Percentiles rank a stretch among this genome's conserved stretches.
Evolutionary conservation across 2,113 vertebrate species (phyloP).

Genomic region (Oncorhynchus tshawytscha): DNA sequence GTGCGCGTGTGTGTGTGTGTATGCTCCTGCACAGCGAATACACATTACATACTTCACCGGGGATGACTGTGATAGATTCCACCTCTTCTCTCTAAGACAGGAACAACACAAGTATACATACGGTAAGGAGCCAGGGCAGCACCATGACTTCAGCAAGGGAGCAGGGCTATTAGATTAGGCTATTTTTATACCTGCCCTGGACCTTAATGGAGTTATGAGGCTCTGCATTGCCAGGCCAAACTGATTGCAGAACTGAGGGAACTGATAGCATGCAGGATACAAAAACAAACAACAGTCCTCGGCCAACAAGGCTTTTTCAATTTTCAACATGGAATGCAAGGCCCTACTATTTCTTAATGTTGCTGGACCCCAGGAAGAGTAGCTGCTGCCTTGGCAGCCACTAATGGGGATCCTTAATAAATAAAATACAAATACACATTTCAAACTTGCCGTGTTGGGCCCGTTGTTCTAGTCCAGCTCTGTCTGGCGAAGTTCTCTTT

Average conservation of each 20-base stretch:
- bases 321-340: background rate
- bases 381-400: no score
- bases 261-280: slow-evolving; percentile 23
- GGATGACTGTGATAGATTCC: background rate
- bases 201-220: slow-evolving; percentile 49
- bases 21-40: background rate
- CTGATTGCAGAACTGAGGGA: slow-evolving; percentile 33
- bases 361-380: no score
- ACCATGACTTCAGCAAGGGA: slow-evolving; percentile 13
- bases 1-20: background rate
- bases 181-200: slow-evolving; percentile 51
- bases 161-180: slow-evolving; percentile 47
- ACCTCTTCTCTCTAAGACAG: background rate
- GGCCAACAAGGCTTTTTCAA: background rate
- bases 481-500: no score
- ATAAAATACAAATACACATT: no score
- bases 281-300: slow-evolving; percentile 23
- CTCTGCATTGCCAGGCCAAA: slow-evolving; percentile 35
- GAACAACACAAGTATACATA: background rate
- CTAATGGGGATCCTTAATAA: no score
- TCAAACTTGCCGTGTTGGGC: no score
- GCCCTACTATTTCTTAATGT: background rate
- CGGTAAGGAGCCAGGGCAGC: background rate
- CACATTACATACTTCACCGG: background rate
- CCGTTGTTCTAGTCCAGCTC: no score